Evolutionary conservation across 2,113 vertebrate species (phyloP).

Genomic region (Microcebus griseorufus): DNA sequence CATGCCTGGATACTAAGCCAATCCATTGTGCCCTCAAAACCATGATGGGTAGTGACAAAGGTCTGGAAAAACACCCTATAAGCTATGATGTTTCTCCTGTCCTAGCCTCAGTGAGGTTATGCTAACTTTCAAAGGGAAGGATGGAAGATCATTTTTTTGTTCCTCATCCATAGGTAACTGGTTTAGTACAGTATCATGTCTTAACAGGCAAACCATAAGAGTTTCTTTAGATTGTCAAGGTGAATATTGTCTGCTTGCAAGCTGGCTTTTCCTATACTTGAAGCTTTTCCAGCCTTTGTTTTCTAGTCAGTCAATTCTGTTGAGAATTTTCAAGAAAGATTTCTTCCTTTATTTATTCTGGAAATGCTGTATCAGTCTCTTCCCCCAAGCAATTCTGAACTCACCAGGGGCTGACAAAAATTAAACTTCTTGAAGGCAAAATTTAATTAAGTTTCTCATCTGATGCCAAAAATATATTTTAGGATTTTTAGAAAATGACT

Average conservation of each 20-base stretch:
- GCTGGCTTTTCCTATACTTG: not conserved
- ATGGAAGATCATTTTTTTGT: not conserved
- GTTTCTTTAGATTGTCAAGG: not conserved
- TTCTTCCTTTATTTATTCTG: slow-evolving; percentile 50
- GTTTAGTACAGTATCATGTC: not conserved
- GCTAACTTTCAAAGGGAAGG: not conserved
- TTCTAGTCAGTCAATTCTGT: not conserved
- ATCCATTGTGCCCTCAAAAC: not conserved
- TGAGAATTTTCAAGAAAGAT: not conserved
- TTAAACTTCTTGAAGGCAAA: slow-evolving; percentile 56
- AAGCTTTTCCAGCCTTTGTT: not conserved
- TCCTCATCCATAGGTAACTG: not conserved
- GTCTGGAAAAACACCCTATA: not conserved
- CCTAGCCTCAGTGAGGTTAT: not conserved
- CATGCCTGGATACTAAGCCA: not conserved
- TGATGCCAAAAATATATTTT: slow-evolving; percentile 42
- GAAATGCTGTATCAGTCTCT: not conserved
- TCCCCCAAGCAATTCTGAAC: slow-evolving; percentile 19
- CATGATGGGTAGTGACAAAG: not conserved
- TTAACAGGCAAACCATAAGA: not conserved
- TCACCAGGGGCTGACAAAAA: slow-evolving; percentile 55
- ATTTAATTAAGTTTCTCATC: slow-evolving; percentile 61
- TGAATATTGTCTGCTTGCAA: not conserved
- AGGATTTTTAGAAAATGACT: slow-evolving; percentile 53
- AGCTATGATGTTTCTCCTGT: not conserved